Percentiles rank a stretch among this genome's conserved stretches.
phyloP scores from a whole-genome alignment of 2,888 invertebrate species.

The Dynastes tityus region DNA sequence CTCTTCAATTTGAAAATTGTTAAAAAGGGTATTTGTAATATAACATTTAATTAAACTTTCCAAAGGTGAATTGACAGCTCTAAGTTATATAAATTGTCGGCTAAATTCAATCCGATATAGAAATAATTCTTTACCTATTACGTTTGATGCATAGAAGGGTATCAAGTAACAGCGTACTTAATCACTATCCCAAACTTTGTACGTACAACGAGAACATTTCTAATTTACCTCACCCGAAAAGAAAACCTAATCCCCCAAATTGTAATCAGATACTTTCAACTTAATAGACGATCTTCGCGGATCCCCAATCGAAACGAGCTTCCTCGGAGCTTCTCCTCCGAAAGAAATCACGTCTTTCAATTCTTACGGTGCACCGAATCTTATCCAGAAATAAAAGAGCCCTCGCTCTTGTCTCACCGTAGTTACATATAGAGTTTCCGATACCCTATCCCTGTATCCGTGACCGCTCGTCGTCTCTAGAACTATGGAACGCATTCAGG shows the following conservation, averaged over 20 bases:
- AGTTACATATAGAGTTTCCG: conserved; percentile 20
- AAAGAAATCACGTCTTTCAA: conserved; percentile 47
- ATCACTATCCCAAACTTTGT: too few species aligned
- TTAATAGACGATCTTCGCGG: conserved; percentile 12
- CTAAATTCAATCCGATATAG: too few species aligned
- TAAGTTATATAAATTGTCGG: too few species aligned
- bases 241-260: conserved; percentile 31
- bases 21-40: too few species aligned
- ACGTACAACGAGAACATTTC: not conserved
- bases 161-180: too few species aligned
- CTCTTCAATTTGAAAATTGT: too few species aligned
- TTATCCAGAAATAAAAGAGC: conserved; percentile 42
- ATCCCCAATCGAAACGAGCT: conserved; percentile 1
- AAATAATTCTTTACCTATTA: too few species aligned
- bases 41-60: too few species aligned
- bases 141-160: too few species aligned
- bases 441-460: not conserved
- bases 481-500: not conserved
- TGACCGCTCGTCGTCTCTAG: conserved; percentile 1
- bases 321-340: conserved; percentile 16
- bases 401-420: conserved; percentile 8
- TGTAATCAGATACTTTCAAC: conserved; percentile 33
- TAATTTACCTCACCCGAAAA: conserved; percentile 14
- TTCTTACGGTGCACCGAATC: conserved; percentile 47
- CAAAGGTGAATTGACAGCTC: too few species aligned